Base-by-base conservation (phyloP, 2,888 invertebrate genomes). In the Pseudoips prasinana region DNA sequence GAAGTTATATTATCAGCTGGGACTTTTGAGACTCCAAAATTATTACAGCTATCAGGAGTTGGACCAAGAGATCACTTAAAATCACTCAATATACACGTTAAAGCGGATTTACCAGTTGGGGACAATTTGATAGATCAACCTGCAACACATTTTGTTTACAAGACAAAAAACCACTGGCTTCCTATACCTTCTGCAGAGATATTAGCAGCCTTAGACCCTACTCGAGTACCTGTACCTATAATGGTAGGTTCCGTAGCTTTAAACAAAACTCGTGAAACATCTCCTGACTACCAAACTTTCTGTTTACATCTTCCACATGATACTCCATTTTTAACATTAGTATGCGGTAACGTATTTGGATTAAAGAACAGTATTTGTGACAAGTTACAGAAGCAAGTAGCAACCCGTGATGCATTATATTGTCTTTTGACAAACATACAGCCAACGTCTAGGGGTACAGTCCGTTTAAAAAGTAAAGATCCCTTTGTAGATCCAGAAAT, bases 401-500 rank as follows among this genome's bases (percentile, higher is more conserved):
- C 8, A 2, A 34, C 17, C 0, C 28, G 40, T 7, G 44, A 64
- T 24, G 17, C 51, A 0, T 8, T 66, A n/a, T 46, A 48, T 8
- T 27, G 29, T 1, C 1, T 43, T 5, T 7, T 65, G 3, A 29
- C 33, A n/a, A 5, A 43, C 3, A 8, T 58, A 1, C 34, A 53
- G 8, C 67, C 69, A 0, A 76, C 78, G 44, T 92, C 92, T 28
- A 71, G 34, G 6, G 73, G 73, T 1, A 36, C 33, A 2, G 45
- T 73, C 5, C 32, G 42, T 4, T 33, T 73, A n/a, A 38, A 37
- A 1, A 64, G 58, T 7, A 29, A 2, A 1, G 28, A 68, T 27
- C 62, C 68, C 1, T 32, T 20, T 0, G 60, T 51, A 1, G 17
- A 39, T 8, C 71, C 69, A 0, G 2, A 42, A 0, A 51, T 73